Base-by-base conservation (phyloP, 2,113 vertebrate species). In the Apteryx owenii region DNA sequence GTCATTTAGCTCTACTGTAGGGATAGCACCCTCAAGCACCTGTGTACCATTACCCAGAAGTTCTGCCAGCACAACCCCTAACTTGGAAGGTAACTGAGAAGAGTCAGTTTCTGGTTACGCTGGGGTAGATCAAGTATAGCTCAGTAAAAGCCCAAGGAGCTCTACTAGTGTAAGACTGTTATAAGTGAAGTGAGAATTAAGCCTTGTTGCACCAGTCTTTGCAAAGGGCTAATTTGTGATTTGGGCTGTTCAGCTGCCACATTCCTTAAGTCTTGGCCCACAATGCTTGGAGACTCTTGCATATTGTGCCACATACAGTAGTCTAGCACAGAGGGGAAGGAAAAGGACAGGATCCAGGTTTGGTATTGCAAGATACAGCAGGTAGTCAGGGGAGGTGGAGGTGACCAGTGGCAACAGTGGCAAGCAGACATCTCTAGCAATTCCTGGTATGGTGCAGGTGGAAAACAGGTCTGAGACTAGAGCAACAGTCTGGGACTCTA, bases 1-100 rank as follows among this genome's bases (percentile, higher is more conserved):
- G 23, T 26, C 0, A 0, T 70, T 94, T 54, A 64, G 5, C 16
- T 28, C 4, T 29, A 10, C 14, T 26, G 12, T 15, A 19, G 18
- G 17, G 40, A 66, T 18, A 10, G 8, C 6, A 46, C 9, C 5
- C 23, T 66, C 12, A 62, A 19, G 22, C 15, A 51, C 11, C 5
- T 78, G 54, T 42, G 20, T 5, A 54, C 3, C 4, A 12, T 25
- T 58, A 15, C 12, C 72, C 4, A 6, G 19, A 28, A 13, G 11
- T 4, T 82, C 13, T 48, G 8, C 10, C 29, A 61, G 36, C 23
- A 12, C 17, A 84, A 9, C 2, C 5, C 3, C 14, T 62, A 33
- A 36, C 11, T 71, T 81, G 15, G 19, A 75, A 81, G n/a, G 19
- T 54, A 70, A 42, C 14, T 26, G 65, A 46, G n/a, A 40, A 81